phyloP scores from a whole-genome alignment of 2,888 invertebrate species.

The Ormia ochracea region DNA sequence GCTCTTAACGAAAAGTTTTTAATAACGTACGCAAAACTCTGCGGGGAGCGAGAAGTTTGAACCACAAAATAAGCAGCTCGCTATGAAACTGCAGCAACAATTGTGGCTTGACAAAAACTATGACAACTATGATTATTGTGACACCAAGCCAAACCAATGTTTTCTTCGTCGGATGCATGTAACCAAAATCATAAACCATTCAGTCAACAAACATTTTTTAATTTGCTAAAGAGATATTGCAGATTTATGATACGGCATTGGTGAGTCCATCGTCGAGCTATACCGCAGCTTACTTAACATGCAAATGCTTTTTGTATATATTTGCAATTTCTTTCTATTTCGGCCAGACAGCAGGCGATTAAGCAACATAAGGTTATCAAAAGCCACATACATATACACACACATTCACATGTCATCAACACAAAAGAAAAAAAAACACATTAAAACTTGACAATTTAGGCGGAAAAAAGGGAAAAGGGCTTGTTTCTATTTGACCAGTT shows the following conservation, averaged over 20 bases:
- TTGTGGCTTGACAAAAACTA: slow-evolving; percentile 38
- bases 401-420: too few species aligned
- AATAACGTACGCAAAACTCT: too few species aligned
- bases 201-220: not conserved
- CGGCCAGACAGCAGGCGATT: not conserved
- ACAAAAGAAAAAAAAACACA: too few species aligned
- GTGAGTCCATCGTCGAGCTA: not conserved
- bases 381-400: too few species aligned
- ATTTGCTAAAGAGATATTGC: not conserved
- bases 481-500: too few species aligned
- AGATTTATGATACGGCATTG: not conserved
- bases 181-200: not conserved
- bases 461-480: too few species aligned
- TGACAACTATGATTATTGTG: slow-evolving; percentile 12
- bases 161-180: not conserved
- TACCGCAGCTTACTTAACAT: not conserved
- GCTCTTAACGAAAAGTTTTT: not conserved
- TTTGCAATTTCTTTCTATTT: not conserved
- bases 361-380: not conserved
- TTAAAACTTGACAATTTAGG: too few species aligned
- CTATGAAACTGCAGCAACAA: not conserved
- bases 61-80: not conserved
- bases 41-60: not conserved
- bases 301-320: not conserved
- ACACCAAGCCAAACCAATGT: not conserved